Evolutionary conservation across 2,888 invertebrate genomes (phyloP), one percentile per base, ranked within the genome.

Genomic region (Leptothorax acervorum): DNA sequence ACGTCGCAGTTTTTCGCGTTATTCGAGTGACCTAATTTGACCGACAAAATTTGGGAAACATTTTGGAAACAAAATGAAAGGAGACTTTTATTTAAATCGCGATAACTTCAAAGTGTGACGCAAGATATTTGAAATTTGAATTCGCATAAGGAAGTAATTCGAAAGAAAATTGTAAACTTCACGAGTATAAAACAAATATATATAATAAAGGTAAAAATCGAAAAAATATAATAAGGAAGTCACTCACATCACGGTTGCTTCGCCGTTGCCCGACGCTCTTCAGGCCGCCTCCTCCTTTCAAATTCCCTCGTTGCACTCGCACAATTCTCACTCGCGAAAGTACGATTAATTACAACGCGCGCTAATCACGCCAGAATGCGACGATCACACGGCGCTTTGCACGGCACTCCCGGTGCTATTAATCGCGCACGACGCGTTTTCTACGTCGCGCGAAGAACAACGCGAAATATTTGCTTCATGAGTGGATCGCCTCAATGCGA

Each of bases 301-400:
- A 68, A 31, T 48, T 68, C 48, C 45, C 48, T 31, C 48, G 66
- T 68, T 48, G 48, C 48, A 68, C 9, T 68, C 66, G 3, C 18
- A 48, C 18, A 68, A 48, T 68, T 28, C 48, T 48, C 11, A n/a
- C n/a, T 48, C 28, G 66, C 18, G 66, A 68, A 48, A 68, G 66
- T 68, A 68, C 66, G 66, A 68, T 68, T 68, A 68, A 68, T 68
- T 68, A 48, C 66, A 48, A 31, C 31, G 48, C 48, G 48, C 48
- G 15, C 66, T 68, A 68, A 68, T 68, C 66, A 66, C 66, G 48
- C 31, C 66, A 48, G 66, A 68, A 68, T 48, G 66, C 66, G 31
- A 68, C 66, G 66, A 68, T 68, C 66, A 48, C 66, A 68, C 66
- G 48, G 66, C 48, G 18, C 28, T 68, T 68, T 48, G 48, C 66